A percentile compares a stretch with the other conserved stretches of the same genome.
These are phyloP conservation scores for Ophion ellenae DNA, from an alignment of 2,888 invertebrate genomes.

Conservation along the genomic window DNA sequence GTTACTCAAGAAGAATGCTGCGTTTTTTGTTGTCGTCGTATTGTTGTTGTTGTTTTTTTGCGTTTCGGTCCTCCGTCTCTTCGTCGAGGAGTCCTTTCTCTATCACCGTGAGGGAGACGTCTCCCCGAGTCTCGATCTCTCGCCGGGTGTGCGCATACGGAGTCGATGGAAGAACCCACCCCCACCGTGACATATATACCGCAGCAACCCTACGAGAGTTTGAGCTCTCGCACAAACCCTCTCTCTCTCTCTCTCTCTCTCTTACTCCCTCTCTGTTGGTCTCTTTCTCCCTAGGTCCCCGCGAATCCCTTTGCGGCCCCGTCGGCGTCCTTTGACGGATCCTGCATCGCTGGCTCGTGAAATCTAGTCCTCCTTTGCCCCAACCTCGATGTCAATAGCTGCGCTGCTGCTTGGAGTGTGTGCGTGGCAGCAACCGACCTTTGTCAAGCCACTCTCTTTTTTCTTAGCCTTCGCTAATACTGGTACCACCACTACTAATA, in stretches of 20 bases:
- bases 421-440: conserved; percentile 71
- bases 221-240: conserved; percentile 64
- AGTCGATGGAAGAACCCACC: conserved; percentile 48
- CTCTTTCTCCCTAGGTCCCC: conserved; percentile 63
- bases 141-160: conserved; percentile 1
- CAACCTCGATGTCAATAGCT: conserved; percentile 81
- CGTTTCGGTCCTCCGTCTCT: conserved; percentile 4
- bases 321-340: conserved; percentile 82
- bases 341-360: conserved; percentile 82
- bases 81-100: conserved; percentile 36
- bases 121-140: not conserved
- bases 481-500: conserved; percentile 15
- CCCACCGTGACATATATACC: conserved; percentile 42
- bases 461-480: conserved; percentile 62
- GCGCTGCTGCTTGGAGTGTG: conserved; percentile 67
- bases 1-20: too few species aligned
- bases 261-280: conserved; percentile 57
- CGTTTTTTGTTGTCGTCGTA: not conserved
- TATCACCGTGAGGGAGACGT: conserved; percentile 34
- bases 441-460: conserved; percentile 71
- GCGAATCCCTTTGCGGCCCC: conserved; percentile 77
- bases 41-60: not conserved
- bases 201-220: conserved; percentile 57
- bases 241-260: conserved; percentile 52
- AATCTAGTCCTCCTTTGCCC: conserved; percentile 82